Evolutionary conservation across 2,888 invertebrate genomes (phyloP), one percentile per base, ranked within the genome.

Genomic region (Clistopyga incitator): DNA sequence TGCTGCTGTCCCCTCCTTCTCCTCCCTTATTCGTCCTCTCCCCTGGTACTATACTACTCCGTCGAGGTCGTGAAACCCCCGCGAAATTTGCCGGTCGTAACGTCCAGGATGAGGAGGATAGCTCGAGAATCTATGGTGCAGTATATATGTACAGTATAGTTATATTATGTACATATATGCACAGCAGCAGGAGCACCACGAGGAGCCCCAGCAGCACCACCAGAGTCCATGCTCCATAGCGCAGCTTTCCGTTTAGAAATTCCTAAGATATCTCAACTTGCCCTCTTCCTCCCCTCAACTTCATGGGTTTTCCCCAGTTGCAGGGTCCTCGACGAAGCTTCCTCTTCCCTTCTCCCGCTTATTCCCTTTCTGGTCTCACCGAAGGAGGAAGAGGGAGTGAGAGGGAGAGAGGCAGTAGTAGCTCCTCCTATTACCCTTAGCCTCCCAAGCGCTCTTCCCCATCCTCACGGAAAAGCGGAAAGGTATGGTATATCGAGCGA

Each of bases 181-280:
- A 64, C 61, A 70, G 61, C 81, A 70, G 61, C 81, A n/a, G n/a
- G n/a, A n/a, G n/a, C n/a, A n/a, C n/a, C n/a, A n/a, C n/a, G n/a
- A n/a, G n/a, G n/a, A n/a, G n/a, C n/a, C n/a, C n/a, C n/a, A n/a
- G n/a, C n/a, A n/a, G n/a, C n/a, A n/a, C n/a, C n/a, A n/a, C n/a
- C n/a, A 29, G 54, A 72, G 50, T 70, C 68, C 78, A 70, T 78
- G 54, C 75, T 61, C 78, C 78, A 77, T 76, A 83, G 79, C 42
- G 42, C 74, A 54, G 56, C 61, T 71, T 68, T 77, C 59, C 84
- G 86, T 90, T 91, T 88, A 90, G 90, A 92, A 91, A 92, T 92
- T 92, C 89, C 90, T 89, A 88, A 90, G 90, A 90, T 89, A 90
- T 85, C 86, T 76, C 50, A 78, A 79, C 78, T 85, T 50, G 68